Base-by-base conservation (phyloP, 2,797 vertebrate genomes). In the Esox lucius region DNA sequence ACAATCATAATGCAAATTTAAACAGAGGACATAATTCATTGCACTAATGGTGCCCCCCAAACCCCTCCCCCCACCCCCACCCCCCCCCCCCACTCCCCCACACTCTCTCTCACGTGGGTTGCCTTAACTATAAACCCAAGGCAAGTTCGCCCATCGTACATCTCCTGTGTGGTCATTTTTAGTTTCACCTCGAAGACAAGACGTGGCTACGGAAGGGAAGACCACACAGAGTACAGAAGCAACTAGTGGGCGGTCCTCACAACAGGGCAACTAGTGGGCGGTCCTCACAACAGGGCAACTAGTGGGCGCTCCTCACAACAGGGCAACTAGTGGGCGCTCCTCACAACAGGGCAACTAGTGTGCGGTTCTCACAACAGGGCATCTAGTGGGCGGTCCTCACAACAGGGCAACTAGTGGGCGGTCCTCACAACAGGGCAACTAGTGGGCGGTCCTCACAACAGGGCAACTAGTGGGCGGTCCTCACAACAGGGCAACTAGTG, bases 1-100 rank as follows among this genome's bases (percentile, higher is more conserved):
- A 87, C 80, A 83, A 87, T 87, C 83, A 85, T 87, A 85, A 87
- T 87, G 85, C 85, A 87, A 87, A 85, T 85, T 87, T 85, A 87
- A 87, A 87, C 83, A 85, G 83, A 85, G 83, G 81, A 78, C 74
- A 87, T 87, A 84, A 84, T 85, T 87, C 83, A 85, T 77, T 65
- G 72, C 74, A 77, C 80, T 84, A 77, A 82, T 80, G 79, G 79
- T 70, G 75, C 78, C 78, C 79, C 78, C 6, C 49, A 81, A 79
- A 75, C n/a, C n/a, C n/a, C n/a, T n/a, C 70, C 76, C 77, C 46
- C 4, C 68, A n/a, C 68, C 0, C 68, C 48, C 68, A 80, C 78
- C 78, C 77, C 53, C 5, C 81, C 79, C 78, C 69, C 76, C 79
- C 22, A 26, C 68, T 49, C 68, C 16, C 68, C 70, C 68, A 82